Evolutionary conservation across 2,888 invertebrate species (phyloP).

Genomic region (Limnephilus lunatus): DNA sequence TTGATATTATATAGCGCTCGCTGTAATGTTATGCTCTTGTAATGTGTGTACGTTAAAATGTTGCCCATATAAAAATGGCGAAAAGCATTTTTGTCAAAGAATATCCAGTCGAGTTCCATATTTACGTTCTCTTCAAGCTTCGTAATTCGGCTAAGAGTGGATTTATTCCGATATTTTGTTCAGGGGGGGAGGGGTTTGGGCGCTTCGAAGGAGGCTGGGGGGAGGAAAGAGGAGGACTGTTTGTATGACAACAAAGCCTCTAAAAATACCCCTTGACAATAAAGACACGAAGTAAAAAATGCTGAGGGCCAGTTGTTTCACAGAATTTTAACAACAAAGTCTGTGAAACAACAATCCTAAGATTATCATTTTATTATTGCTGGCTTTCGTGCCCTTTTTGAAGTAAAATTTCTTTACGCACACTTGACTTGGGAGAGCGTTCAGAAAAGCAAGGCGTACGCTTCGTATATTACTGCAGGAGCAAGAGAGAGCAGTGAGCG

Average conservation of each 20-base stretch:
- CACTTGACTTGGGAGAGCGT: no score
- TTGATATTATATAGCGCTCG: no score
- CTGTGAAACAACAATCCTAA: no score
- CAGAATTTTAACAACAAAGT: no score
- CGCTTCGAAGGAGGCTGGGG: background rate
- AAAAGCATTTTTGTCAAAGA: background rate
- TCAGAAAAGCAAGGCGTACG: no score
- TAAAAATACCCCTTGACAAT: background rate
- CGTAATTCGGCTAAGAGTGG: background rate
- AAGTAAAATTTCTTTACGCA: no score
- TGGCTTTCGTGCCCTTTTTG: background rate
- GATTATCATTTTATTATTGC: background rate
- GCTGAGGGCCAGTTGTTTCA: no score
- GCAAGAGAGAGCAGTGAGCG: no score
- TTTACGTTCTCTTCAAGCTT: background rate
- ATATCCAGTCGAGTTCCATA: background rate
- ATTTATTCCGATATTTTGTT: background rate
- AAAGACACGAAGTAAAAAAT: background rate
- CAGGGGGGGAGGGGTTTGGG: background rate
- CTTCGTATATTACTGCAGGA: no score
- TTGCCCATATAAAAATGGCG: background rate
- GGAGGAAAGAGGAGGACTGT: background rate
- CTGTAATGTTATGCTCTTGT: background rate
- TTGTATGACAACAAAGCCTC: constrained; percentile 11
- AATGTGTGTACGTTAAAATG: no score